phyloP scores from a whole-genome alignment of 1,140 invertebrate species.

The Eueides isabella region DNA sequence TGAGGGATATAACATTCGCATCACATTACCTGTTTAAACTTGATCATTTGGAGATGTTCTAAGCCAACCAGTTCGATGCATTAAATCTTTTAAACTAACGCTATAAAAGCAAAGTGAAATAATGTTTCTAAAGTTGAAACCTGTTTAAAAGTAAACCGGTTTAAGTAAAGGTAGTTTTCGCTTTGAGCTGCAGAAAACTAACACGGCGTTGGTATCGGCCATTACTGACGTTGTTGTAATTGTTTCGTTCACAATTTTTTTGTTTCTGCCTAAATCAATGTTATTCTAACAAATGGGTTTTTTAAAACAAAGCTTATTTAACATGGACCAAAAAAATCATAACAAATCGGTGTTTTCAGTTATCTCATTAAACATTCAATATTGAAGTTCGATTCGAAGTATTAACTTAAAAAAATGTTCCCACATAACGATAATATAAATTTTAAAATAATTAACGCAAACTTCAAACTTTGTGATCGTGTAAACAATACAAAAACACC shows the following conservation, averaged over 20 bases:
- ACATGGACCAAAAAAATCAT: background rate
- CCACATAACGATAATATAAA: background rate
- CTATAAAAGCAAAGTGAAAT: conserved; percentile 39
- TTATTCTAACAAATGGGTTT: background rate
- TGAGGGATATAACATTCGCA: conserved; percentile 18
- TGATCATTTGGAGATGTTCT: conserved; percentile 16
- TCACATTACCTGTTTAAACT: conserved; percentile 13
- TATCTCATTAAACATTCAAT: conserved; percentile 4
- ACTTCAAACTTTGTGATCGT: background rate
- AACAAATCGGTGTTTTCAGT: background rate
- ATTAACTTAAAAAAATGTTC: background rate
- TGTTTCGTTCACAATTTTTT: conserved; percentile 14
- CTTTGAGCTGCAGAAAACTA: conserved; percentile 32
- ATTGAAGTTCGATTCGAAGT: background rate
- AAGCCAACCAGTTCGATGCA: conserved; percentile 25
- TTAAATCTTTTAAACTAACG: conserved; percentile 39
- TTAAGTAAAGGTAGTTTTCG: conserved; percentile 38
- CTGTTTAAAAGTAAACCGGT: conserved; percentile 34
- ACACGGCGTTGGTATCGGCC: conserved; percentile 20
- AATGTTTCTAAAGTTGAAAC: conserved; percentile 37
- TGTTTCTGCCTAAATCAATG: background rate
- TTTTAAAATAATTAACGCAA: background rate
- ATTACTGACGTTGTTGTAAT: conserved; percentile 19
- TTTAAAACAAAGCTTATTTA: background rate
- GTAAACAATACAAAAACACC: background rate